A percentile compares a stretch with the other conserved stretches of the same genome.
phyloP scores from a whole-genome alignment of 2,888 invertebrate species.

The Ceramica pisi region DNA sequence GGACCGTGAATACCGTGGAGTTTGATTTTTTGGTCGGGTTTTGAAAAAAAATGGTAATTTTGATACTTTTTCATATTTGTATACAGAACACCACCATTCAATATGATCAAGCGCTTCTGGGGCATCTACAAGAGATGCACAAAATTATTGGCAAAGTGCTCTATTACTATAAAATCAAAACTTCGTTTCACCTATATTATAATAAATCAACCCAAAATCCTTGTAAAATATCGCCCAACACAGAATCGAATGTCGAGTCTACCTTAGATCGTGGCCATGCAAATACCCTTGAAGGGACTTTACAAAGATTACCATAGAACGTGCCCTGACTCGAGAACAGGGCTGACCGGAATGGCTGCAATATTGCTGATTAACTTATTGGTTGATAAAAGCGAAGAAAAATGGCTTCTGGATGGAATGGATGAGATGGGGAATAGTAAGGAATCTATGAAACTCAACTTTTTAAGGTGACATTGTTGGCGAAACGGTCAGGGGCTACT shows the following conservation, averaged over 20 bases:
- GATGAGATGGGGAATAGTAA: not conserved
- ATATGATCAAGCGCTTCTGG: no score
- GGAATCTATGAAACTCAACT: no score
- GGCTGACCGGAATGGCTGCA: constrained; percentile 13
- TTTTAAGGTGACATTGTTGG: no score
- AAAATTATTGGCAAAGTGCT: no score
- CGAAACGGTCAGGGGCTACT: no score
- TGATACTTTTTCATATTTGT: no score
- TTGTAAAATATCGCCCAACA: constrained; percentile 17
- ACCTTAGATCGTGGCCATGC: constrained; percentile 41
- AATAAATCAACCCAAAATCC: not conserved
- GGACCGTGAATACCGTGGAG: no score
- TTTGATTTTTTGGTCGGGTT: no score
- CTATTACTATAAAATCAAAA: constrained; percentile 4
- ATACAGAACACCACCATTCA: no score
- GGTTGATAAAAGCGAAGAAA: not conserved
- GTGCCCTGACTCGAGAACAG: constrained; percentile 45
- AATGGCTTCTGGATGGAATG: not conserved
- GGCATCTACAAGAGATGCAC: no score
- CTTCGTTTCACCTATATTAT: no score
- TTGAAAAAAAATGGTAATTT: no score
- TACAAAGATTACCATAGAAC: constrained; percentile 53
- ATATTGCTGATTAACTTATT: not conserved
- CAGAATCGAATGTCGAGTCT: constrained; percentile 31
- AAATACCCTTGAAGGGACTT: constrained; percentile 46